Base-by-base conservation (phyloP, 1,140 invertebrate genomes). In the Atta cephalotes region DNA sequence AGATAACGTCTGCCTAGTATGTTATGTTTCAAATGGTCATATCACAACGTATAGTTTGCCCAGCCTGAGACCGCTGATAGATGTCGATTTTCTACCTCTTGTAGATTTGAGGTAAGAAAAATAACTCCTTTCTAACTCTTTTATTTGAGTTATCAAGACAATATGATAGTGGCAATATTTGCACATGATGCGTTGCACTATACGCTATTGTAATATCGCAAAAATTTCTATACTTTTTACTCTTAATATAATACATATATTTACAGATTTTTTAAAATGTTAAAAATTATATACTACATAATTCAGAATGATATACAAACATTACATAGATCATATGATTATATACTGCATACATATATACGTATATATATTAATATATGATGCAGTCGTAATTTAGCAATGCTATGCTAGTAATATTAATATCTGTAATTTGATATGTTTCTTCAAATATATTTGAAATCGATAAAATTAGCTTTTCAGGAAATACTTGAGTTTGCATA, bases 1-100 rank as follows among this genome's bases (percentile, higher is more conserved):
- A 99, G 98, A 99, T 96, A 98, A 98, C 94, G 98, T 98, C 90
- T 99, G 98, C 95, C 96, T 99, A 91, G 97, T 98, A 76, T 98
- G 98, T 95, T 99, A 99, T 95, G 96, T 99, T 92, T 99, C 98
- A 72, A 99, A 97, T 95, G 98, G 99, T 85, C 98, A 98, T 95
- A 95, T 99, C 92, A 97, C 97, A 91, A 97, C 98, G 66, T 99
- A 98, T 96, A 99, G 98, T 96, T 96, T 99, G 93, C 99, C 99
- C 70, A 99, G 98, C 94, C 96, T 99, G 91, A 97, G 98, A 95
- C 97, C 97, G 86, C 96, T 99, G 68, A 97, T 99, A 91, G 98
- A 99, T 95, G 97, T 98, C 72, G 98, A 99, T 95, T 99, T 99
- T 96, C 96, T 99, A 92, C 98, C 98, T 87, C 96, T 99, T 85